Evolutionary conservation across 2,113 vertebrate species (phyloP).

Genomic region (Barnardius zonarius): DNA sequence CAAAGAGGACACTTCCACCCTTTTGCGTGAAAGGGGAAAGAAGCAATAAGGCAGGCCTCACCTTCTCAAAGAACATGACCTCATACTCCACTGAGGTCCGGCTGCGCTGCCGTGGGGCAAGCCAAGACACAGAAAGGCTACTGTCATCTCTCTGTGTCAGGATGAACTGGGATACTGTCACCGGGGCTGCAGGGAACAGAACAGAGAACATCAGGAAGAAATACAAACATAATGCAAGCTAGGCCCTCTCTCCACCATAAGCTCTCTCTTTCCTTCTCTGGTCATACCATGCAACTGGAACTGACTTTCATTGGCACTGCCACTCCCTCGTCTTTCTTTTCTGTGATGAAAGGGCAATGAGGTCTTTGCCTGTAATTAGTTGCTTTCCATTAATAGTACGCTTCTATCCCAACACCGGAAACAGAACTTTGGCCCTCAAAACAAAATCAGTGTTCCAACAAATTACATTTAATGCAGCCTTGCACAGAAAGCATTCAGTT

Average conservation of each 20-base stretch:
- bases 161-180: conserved; percentile 23
- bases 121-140: conserved; percentile 68
- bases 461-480: not conserved
- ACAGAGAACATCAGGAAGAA: not conserved
- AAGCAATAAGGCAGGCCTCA: not conserved
- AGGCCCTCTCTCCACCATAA: not conserved
- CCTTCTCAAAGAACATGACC: conserved; percentile 72
- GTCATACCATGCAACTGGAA: conserved; percentile 32
- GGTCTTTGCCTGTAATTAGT: not conserved
- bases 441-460: not conserved
- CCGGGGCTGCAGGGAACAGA: conserved; percentile 35
- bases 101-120: conserved; percentile 54
- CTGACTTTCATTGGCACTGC: conserved; percentile 1
- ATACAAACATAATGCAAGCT: not conserved
- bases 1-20: not conserved
- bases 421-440: not conserved
- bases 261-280: not conserved
- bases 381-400: not conserved
- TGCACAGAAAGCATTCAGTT: not conserved
- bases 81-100: conserved; percentile 60
- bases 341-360: not conserved
- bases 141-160: conserved; percentile 59
- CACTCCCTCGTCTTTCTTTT: conserved; percentile 11
- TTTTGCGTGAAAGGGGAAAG: not conserved
- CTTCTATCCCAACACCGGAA: not conserved